phyloP scores from a whole-genome alignment of 2,113 vertebrate species.

The Percopsis transmontana region DNA sequence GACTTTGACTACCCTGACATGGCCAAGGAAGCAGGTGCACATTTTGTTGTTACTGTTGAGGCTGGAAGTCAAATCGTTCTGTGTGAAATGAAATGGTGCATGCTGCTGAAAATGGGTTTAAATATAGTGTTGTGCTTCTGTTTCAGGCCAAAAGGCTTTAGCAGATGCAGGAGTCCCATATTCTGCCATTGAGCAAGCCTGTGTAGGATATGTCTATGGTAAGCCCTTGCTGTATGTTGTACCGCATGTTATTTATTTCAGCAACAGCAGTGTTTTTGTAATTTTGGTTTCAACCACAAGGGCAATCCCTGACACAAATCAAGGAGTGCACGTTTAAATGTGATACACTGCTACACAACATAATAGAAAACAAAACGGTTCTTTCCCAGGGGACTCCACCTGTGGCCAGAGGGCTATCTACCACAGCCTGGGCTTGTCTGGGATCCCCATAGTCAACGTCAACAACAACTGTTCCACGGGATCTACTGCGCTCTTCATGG shows the following conservation, averaged over 20 bases:
- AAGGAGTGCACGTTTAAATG: no score
- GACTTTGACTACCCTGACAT: constrained; percentile 89
- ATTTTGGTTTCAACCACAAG: no score
- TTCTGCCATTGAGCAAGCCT: constrained; percentile 88
- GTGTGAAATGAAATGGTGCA: no score
- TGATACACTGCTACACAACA: no score
- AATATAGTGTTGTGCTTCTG: not conserved
- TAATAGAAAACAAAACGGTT: no score
- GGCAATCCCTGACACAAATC: no score
- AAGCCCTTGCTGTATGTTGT: constrained; percentile 14
- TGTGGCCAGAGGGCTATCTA: constrained; percentile 94
- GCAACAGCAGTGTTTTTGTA: no score
- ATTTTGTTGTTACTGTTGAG: not conserved
- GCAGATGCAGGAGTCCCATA: constrained; percentile 90
- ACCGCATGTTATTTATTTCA: not conserved
- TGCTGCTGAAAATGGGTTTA: no score
- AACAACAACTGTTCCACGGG: constrained; percentile 98
- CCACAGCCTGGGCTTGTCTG: constrained; percentile 90
- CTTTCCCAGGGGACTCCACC: constrained; percentile 86
- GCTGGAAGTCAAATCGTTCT: no score
- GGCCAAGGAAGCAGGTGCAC: constrained; percentile 93
- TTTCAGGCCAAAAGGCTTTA: constrained; percentile 86
- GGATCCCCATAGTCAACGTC: constrained; percentile 95
- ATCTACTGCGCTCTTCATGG: constrained; percentile 92
- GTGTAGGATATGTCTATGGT: constrained; percentile 95